phyloP scores from a whole-genome alignment of 2,797 vertebrate species.

The Eupleurogrammus muticus region DNA sequence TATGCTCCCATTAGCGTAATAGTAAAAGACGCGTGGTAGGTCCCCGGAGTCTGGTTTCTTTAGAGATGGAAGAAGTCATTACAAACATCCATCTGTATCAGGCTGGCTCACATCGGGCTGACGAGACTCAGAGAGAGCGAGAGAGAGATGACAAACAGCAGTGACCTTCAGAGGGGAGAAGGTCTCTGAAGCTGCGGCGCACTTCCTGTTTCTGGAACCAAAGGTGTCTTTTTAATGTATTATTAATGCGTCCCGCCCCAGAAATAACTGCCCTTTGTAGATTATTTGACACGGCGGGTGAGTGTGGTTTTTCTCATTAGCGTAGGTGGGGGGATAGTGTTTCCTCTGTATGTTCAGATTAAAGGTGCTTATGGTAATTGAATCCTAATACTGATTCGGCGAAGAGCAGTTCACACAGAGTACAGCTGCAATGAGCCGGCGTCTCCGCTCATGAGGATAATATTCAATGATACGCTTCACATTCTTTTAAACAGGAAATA shows the following conservation, averaged over 20 bases:
- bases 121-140: neutral
- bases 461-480: neutral
- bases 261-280: conserved; percentile 31
- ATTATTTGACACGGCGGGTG: conserved; percentile 20
- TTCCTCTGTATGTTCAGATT: conserved; percentile 24
- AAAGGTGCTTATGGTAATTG: conserved; percentile 56
- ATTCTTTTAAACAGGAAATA: neutral
- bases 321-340: conserved; percentile 25
- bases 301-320: conserved; percentile 38
- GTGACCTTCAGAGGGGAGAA: neutral
- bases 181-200: neutral
- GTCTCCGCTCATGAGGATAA: neutral
- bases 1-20: conserved; percentile 27
- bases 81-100: conserved; percentile 18
- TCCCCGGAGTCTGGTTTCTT: conserved; percentile 31
- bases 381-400: conserved; percentile 35
- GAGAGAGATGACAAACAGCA: neutral
- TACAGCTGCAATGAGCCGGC: neutral
- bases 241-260: conserved; percentile 32
- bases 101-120: neutral
- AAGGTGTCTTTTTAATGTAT: conserved; percentile 29
- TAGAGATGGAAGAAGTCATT: conserved; percentile 28
- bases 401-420: conserved; percentile 15
- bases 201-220: conserved; percentile 12
- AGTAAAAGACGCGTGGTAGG: conserved; percentile 22